phyloP scores from a whole-genome alignment of 2,888 invertebrate species.

The Carabus problematicus region DNA sequence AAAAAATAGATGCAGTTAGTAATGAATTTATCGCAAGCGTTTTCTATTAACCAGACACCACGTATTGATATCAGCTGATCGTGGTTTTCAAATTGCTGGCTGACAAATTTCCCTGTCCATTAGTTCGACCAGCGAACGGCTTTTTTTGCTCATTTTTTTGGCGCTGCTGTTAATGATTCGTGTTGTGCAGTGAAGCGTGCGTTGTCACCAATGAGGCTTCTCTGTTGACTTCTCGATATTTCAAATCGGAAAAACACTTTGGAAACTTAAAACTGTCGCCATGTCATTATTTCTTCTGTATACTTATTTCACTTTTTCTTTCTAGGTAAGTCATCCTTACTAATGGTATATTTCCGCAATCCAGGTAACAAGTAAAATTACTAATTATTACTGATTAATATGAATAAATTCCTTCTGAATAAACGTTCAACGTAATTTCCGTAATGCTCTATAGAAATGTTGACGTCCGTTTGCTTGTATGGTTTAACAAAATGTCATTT shows the following conservation, averaged over 20 bases:
- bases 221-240: background rate
- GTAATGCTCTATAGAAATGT: too few relatives aligned
- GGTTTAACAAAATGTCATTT: too few relatives aligned
- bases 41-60: too few relatives aligned
- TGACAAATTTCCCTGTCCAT: constrained; percentile 22
- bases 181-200: background rate
- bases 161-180: constrained; percentile 1
- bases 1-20: too few relatives aligned
- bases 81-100: constrained; percentile 11
- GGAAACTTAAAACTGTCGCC: background rate
- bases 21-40: too few relatives aligned
- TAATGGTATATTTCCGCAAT: background rate
- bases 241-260: too few relatives aligned
- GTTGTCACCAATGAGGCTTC: constrained; percentile 10
- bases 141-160: background rate
- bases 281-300: background rate
- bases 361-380: too few relatives aligned
- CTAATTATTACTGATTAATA: too few relatives aligned
- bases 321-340: constrained; percentile 15
- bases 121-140: constrained; percentile 1
- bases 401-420: too few relatives aligned
- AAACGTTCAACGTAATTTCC: too few relatives aligned
- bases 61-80: too few relatives aligned
- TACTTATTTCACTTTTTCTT: constrained; percentile 16
- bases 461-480: too few relatives aligned